phyloP scores from a whole-genome alignment of 2,113 vertebrate genomes.

The Pseudonaja textilis region DNA sequence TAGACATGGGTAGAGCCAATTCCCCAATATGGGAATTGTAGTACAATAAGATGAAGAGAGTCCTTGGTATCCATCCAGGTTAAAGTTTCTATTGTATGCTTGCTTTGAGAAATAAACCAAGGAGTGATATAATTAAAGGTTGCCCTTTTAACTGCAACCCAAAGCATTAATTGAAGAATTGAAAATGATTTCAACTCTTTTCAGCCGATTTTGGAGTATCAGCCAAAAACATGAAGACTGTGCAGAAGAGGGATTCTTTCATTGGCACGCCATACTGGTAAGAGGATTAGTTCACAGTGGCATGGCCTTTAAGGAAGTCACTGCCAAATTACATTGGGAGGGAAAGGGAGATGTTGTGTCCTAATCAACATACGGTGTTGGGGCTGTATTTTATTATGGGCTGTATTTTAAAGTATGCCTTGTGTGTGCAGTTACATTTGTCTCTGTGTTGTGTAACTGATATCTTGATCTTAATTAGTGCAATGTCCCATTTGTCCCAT shows the following conservation, averaged over 20 bases:
- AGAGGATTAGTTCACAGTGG: slow-evolving; percentile 50
- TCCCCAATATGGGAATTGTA: not conserved
- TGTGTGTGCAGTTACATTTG: not conserved
- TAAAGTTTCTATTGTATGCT: not conserved
- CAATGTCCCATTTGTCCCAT: not conserved
- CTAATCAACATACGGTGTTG: not conserved
- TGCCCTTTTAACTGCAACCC: not conserved
- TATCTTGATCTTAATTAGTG: not conserved
- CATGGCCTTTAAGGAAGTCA: not conserved
- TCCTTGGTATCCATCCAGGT: not conserved
- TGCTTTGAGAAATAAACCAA: not conserved
- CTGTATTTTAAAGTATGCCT: not conserved
- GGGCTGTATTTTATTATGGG: not conserved
- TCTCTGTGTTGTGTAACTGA: not conserved
- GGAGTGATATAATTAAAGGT: slow-evolving; percentile 3
- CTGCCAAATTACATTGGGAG: not conserved
- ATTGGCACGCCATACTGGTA: slow-evolving; percentile 97
- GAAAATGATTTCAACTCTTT: slow-evolving; percentile 49
- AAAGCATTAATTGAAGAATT: not conserved
- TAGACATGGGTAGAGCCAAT: not conserved
- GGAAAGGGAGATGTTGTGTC: not conserved
- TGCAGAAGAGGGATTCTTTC: slow-evolving; percentile 93
- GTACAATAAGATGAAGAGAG: not conserved
- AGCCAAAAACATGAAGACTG: slow-evolving; percentile 91
- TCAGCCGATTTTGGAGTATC: slow-evolving; percentile 97